Evolutionary conservation across 2,888 invertebrate species (phyloP).

Genomic region (Drosophila recens): DNA sequence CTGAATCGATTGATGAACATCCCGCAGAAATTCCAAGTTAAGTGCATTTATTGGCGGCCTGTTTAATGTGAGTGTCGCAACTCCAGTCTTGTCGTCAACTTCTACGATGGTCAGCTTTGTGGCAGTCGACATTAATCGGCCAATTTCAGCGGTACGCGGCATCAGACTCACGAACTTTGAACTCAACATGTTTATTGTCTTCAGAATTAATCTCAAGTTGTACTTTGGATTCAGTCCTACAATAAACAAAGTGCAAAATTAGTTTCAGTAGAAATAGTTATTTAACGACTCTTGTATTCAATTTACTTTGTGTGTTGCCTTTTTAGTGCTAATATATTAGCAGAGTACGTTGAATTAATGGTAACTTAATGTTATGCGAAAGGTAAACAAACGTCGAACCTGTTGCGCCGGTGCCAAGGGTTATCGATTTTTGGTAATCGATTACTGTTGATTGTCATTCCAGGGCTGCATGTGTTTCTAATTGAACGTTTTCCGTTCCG

Average conservation of each 20-base stretch:
- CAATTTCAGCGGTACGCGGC: constrained; percentile 7
- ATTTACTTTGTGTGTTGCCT: not conserved
- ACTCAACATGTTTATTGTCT: constrained; percentile 48
- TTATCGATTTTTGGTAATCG: not conserved
- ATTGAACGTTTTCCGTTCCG: constrained; percentile 6
- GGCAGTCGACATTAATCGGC: constrained; percentile 27
- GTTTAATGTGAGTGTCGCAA: constrained; percentile 91
- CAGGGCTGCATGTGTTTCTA: not conserved
- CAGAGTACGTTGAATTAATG: not conserved
- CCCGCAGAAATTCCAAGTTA: constrained; percentile 90
- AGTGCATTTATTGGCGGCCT: constrained; percentile 93
- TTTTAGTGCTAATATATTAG: not conserved
- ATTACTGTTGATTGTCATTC: not conserved
- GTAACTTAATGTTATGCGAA: not conserved
- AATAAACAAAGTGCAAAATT: not conserved
- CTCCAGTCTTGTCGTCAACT: constrained; percentile 88
- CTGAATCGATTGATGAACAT: constrained; percentile 88
- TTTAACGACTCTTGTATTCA: not conserved
- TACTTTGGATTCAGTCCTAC: constrained; percentile 3
- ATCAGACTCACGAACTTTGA: constrained; percentile 39
- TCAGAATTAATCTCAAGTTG: not conserved
- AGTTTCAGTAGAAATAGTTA: not conserved
- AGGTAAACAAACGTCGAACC: constrained; percentile 12
- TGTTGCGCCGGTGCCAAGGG: constrained; percentile 14
- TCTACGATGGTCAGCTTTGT: constrained; percentile 10